phyloP scores from a whole-genome alignment of 2,113 vertebrate genomes.

The Trinectes maculatus region DNA sequence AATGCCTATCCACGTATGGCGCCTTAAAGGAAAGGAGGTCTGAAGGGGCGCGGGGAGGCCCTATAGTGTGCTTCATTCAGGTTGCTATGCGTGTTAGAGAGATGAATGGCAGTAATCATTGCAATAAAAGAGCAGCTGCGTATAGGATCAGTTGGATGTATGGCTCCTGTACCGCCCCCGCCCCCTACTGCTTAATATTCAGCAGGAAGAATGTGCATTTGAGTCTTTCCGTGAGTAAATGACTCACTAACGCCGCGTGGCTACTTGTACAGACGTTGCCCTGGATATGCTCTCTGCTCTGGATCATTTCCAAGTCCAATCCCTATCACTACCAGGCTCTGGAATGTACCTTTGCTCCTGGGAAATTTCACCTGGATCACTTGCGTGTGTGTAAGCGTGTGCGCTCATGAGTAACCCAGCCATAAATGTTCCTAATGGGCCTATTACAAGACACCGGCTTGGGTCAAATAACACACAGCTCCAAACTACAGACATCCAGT shows the following conservation, averaged over 20 bases:
- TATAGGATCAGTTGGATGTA: slow-evolving; percentile 43
- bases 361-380: slow-evolving; percentile 71
- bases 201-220: slow-evolving; percentile 30
- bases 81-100: slow-evolving; percentile 56
- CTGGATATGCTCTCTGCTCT: slow-evolving; percentile 74
- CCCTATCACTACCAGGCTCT: slow-evolving; percentile 62
- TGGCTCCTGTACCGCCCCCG: slow-evolving; percentile 46
- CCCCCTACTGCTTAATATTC: slow-evolving; percentile 44
- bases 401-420: slow-evolving; percentile 54
- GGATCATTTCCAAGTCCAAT: slow-evolving; percentile 70
- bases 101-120: slow-evolving; percentile 68
- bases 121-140: slow-evolving; percentile 67
- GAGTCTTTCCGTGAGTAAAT: slow-evolving; percentile 2
- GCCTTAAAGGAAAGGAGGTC: slow-evolving; percentile 52
- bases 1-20: slow-evolving; percentile 58
- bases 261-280: slow-evolving; percentile 59
- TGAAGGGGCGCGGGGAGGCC: slow-evolving; percentile 48
- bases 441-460: slow-evolving; percentile 49
- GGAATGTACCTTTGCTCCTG: slow-evolving; percentile 79
- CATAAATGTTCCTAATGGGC: slow-evolving; percentile 69
- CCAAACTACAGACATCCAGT: slow-evolving; percentile 47
- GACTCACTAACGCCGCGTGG: slow-evolving; percentile 12
- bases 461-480: slow-evolving; percentile 55
- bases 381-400: slow-evolving; percentile 28
- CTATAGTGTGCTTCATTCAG: slow-evolving; percentile 54